These are phyloP conservation scores for Agrilus planipennis DNA, from an alignment of 1,140 invertebrate genomes.

Conservation along the genomic window DNA sequence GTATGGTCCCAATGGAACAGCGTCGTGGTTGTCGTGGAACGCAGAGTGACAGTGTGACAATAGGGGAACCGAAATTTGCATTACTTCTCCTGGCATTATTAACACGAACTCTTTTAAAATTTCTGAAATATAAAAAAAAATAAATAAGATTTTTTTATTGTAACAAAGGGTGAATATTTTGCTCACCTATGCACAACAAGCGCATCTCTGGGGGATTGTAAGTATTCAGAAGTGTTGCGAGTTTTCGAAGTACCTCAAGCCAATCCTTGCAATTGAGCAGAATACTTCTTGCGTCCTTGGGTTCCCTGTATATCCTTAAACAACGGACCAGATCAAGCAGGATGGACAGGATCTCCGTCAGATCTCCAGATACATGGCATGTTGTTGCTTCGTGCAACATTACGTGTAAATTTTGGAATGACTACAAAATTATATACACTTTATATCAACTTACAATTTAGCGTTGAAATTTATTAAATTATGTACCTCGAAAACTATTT, in stretches of 20 bases:
- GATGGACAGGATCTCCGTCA: slow-evolving; percentile 71
- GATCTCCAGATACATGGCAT: slow-evolving; percentile 70
- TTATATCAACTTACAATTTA: neutral
- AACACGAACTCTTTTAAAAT: slow-evolving; percentile 75
- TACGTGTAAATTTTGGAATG: slow-evolving; percentile 79
- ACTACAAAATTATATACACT: slow-evolving; percentile 37
- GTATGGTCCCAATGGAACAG: slow-evolving; percentile 58
- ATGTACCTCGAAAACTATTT: slow-evolving; percentile 71
- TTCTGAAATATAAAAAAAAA: slow-evolving; percentile 41
- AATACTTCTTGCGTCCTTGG: slow-evolving; percentile 51
- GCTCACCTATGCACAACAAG: slow-evolving; percentile 58
- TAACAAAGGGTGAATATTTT: neutral
- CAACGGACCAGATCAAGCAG: slow-evolving; percentile 60
- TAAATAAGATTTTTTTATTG: neutral
- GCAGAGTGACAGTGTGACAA: slow-evolving; percentile 73
- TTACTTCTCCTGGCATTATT: slow-evolving; percentile 68
- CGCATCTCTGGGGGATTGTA: slow-evolving; percentile 81
- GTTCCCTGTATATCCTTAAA: slow-evolving; percentile 49
- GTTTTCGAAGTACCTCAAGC: slow-evolving; percentile 68
- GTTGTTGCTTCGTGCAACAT: slow-evolving; percentile 91
- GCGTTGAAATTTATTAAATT: neutral
- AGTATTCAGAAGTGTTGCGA: slow-evolving; percentile 79
- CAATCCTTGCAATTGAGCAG: slow-evolving; percentile 67
- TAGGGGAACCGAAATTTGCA: slow-evolving; percentile 70
- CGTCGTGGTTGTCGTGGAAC: slow-evolving; percentile 63